A percentile compares a stretch with the other conserved stretches of the same genome.
Conservation (phyloP, 2,113 vertebrate species). For the Polyodon spathula region DNA sequence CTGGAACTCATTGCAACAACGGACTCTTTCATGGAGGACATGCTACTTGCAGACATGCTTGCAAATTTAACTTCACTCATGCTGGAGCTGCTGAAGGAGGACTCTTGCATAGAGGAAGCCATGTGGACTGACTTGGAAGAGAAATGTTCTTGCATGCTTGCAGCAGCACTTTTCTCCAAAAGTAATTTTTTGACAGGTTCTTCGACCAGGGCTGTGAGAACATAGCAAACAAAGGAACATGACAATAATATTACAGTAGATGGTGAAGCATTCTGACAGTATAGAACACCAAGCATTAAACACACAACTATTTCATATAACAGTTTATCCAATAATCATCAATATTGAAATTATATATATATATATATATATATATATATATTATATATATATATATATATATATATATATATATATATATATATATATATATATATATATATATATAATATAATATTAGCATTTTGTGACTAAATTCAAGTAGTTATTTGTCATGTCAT, state of each 20-base stretch:
- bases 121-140: conserved; percentile 68
- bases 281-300: neutral
- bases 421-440: too few species aligned
- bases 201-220: conserved; percentile 79
- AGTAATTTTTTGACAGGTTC: conserved; percentile 78
- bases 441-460: too few species aligned
- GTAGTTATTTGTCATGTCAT: neutral
- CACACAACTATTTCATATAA: too few species aligned
- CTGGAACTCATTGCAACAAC: conserved; percentile 83
- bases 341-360: too few species aligned
- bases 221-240: conserved; percentile 59
- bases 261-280: conserved; percentile 2
- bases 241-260: conserved; percentile 44
- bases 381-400: too few species aligned
- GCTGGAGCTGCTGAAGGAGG: conserved; percentile 76
- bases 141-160: conserved; percentile 71
- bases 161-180: conserved; percentile 67
- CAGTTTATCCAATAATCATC: too few species aligned
- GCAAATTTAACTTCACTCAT: conserved; percentile 83
- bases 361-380: too few species aligned
- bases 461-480: conserved; percentile 9
- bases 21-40: conserved; percentile 80
- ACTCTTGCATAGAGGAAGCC: conserved; percentile 78
- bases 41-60: conserved; percentile 85
- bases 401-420: too few species aligned